Base-by-base conservation (phyloP, 2,113 vertebrate species). In the Cyphomyrus discorhynchus region DNA sequence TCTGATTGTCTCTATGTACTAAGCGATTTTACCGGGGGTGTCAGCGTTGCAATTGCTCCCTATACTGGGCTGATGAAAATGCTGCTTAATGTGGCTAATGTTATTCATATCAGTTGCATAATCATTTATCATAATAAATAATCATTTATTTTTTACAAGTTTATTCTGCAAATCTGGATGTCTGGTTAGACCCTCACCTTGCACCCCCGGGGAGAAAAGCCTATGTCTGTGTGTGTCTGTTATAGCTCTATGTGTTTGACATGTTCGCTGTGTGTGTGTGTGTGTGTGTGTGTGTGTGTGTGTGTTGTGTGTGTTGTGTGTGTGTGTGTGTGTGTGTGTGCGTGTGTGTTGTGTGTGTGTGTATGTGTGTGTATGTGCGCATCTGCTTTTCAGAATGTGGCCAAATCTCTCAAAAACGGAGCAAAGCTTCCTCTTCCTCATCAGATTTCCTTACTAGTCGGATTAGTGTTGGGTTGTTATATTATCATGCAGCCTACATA, bases 371-470 rank as follows among this genome's bases (percentile, higher is more conserved):
- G 47, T 49, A 2, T 49, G 45, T 7, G n/a, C 11, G 21, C 5
- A 19, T 86, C 27, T 46, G 80, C 80, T 24, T 45, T 10, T 83
- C 80, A 45, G 21, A 83, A n/a, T 1, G 35, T 83, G 42, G 80
- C 80, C 17, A 31, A 39, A 24, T 88, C 39, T 11, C 39, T 45
- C 35, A 62, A 19, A 15, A 24, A 49, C 11, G 46, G 86, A 91
- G 91, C 1, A 39, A 90, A 53, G 90, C n/a, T 66, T n/a, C n/a
- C 24, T 66, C 24, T n/a, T 62, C 92, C 91, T 91, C 92, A 92
- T 93, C 92, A 93, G 90, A 91, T 93, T 92, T 92, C 90, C 90
- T 91, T 88, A 92, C 91, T 90, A 90, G 83, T 89, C 74, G 91
- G 92, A 93, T 93, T 92, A 92, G 56, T 39, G 31, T 42, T 62